Evolutionary conservation across 2,888 invertebrate genomes (phyloP).

Genomic region (Apamea crenata): DNA sequence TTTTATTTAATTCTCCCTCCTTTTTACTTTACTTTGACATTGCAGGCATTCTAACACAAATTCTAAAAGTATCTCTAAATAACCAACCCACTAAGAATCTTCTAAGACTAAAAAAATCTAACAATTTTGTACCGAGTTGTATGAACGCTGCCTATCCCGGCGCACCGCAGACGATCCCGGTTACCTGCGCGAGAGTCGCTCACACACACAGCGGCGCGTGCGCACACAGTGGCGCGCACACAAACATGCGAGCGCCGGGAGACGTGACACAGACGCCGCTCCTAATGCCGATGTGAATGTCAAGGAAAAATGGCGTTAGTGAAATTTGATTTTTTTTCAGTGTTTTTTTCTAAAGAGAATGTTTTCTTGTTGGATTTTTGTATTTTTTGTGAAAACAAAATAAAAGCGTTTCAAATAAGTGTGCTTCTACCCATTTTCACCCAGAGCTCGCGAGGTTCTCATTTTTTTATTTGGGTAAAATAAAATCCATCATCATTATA

Average conservation of each 20-base stretch:
- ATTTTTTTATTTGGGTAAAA: too few relatives aligned
- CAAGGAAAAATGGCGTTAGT: slow-evolving; percentile 77
- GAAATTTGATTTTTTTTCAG: slow-evolving; percentile 69
- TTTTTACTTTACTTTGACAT: slow-evolving; percentile 46
- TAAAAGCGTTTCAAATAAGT: not conserved
- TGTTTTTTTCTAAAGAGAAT: slow-evolving; percentile 62
- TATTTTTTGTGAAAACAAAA: slow-evolving; percentile 41
- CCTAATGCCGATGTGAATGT: slow-evolving; percentile 78
- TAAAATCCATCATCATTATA: too few relatives aligned
- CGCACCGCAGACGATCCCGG: slow-evolving; percentile 84
- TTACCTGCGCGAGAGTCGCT: slow-evolving; percentile 85
- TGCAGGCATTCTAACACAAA: slow-evolving; percentile 57
- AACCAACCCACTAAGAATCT: slow-evolving; percentile 80
- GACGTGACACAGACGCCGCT: slow-evolving; percentile 85
- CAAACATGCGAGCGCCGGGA: slow-evolving; percentile 66
- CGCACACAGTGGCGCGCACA: slow-evolving; percentile 59
- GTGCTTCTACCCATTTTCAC: not conserved
- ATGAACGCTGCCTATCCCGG: slow-evolving; percentile 78
- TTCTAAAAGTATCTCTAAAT: slow-evolving; percentile 45
- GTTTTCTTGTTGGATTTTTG: slow-evolving; percentile 61
- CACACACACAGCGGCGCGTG: slow-evolving; percentile 62
- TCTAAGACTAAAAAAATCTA: slow-evolving; percentile 82
- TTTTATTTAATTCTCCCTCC: slow-evolving; percentile 21
- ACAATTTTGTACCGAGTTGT: slow-evolving; percentile 76
- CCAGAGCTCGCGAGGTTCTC: too few relatives aligned